These are phyloP conservation scores for Temnothorax longispinosus DNA, from an alignment of 1,140 invertebrate genomes.

Conservation along the genomic window DNA sequence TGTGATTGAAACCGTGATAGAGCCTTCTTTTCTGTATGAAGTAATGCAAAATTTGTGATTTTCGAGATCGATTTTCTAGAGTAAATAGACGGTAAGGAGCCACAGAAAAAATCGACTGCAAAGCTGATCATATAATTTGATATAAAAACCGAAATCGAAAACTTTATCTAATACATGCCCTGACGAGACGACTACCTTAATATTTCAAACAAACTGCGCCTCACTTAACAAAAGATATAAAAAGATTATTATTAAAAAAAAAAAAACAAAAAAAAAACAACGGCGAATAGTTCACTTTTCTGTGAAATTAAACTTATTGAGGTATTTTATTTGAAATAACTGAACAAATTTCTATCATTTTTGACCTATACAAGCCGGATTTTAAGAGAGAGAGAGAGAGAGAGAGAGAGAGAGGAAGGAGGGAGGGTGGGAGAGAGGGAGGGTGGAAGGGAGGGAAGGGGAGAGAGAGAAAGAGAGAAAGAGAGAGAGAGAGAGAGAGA, in stretches of 20 bases:
- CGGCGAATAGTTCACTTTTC: neutral
- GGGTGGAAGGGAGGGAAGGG: no score
- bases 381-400: neutral
- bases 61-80: no score
- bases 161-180: no score
- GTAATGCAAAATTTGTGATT: no score
- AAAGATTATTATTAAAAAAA: no score
- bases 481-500: neutral
- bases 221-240: neutral
- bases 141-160: no score
- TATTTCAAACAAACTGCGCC: neutral
- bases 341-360: neutral
- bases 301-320: slow-evolving; percentile 1
- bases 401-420: neutral
- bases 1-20: no score
- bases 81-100: no score
- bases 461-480: neutral
- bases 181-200: neutral
- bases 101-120: no score
- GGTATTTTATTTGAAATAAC: neutral
- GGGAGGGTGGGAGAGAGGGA: neutral
- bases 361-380: neutral
- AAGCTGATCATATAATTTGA: no score
- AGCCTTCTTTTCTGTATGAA: no score
- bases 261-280: neutral